These are phyloP conservation scores for Monochamus saltuarius DNA, from an alignment of 1,140 invertebrate genomes.

Conservation along the genomic window DNA sequence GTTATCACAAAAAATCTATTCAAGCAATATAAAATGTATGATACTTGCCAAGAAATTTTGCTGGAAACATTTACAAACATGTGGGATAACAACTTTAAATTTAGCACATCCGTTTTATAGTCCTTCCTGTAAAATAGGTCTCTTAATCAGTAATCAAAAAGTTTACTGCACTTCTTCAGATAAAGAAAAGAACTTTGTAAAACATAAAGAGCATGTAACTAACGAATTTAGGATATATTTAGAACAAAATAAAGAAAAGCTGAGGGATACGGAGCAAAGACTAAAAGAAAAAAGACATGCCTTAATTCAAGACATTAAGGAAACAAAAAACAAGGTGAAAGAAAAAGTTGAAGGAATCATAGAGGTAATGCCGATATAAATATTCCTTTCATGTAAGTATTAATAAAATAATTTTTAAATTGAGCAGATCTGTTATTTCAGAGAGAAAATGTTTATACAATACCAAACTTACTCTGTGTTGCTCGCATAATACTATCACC, in stretches of 20 bases:
- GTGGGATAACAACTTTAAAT: too few species aligned
- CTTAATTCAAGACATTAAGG: constrained; percentile 66
- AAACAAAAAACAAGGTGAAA: constrained; percentile 61
- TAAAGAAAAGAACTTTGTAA: constrained; percentile 14
- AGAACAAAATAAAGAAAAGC: constrained; percentile 59
- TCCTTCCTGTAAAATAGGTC: too few species aligned
- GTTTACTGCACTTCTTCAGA: too few species aligned
- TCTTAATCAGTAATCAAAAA: too few species aligned
- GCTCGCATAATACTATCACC: constrained; percentile 82
- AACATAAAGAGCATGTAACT: constrained; percentile 21
- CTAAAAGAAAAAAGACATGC: constrained; percentile 60
- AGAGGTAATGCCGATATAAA: constrained; percentile 53
- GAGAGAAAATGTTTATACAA: constrained; percentile 89
- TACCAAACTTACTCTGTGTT: constrained; percentile 89
- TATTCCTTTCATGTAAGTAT: background rate
- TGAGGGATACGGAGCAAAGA: constrained; percentile 58
- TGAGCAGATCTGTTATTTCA: constrained; percentile 51
- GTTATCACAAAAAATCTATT: too few species aligned
- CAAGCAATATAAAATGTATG: too few species aligned
- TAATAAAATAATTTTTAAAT: too few species aligned
- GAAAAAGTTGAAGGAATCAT: constrained; percentile 68
- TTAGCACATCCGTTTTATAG: too few species aligned
- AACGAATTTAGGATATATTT: constrained; percentile 48
- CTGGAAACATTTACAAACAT: too few species aligned
- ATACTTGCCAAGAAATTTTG: too few species aligned